Evolutionary conservation across 2,797 vertebrate genomes (phyloP), one percentile per base, ranked within the genome.

Genomic region (Remorina albescens): DNA sequence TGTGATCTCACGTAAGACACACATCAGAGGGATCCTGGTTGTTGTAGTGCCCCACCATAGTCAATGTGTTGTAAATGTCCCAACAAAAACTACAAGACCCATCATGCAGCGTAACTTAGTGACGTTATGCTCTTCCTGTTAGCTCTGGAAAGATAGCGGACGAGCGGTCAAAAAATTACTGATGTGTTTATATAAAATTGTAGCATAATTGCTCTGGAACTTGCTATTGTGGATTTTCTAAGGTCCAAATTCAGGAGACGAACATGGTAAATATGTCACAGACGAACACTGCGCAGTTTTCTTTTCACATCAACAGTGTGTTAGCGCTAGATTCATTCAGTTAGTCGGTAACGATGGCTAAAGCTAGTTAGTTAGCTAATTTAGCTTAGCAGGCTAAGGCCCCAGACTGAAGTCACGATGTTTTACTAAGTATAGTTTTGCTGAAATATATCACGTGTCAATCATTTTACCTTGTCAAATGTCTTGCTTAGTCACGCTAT

Each of bases 181-280:
- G 23, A 87, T 90, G 78, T 80, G 64, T 91, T 84, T 76, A 67
- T 79, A 57, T 80, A 23, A 89, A 86, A 77, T 32, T 8, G 11
- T 7, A 2, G 32, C 34, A 61, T 79, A 80, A 47, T 64, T 71
- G 47, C 51, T 54, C 55, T 78, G 46, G 30, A 76, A 87, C 74
- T 60, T 53, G 34, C 19, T 78, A 54, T 61, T 85, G 37, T 75
- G 74, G 74, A 59, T 67, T 32, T 16, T 56, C 11, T 19, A 50
- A 44, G 63, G 67, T 46, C 53, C 54, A 57, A 4, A 57, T 67
- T 54, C 63, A 73, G 77, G 51, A 85, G 60, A 74, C 63, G n/a
- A 94, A 69, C 87, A 94, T 94, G 93, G 93, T 94, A 91, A 87
- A 36, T 85, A 58, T 75, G 34, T 63, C 8, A 3, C 25, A 23